Percentiles rank a stretch among this genome's conserved stretches.
Evolutionary conservation across 1,140 invertebrate genomes (phyloP).

Genomic region (Drosophila erecta): DNA sequence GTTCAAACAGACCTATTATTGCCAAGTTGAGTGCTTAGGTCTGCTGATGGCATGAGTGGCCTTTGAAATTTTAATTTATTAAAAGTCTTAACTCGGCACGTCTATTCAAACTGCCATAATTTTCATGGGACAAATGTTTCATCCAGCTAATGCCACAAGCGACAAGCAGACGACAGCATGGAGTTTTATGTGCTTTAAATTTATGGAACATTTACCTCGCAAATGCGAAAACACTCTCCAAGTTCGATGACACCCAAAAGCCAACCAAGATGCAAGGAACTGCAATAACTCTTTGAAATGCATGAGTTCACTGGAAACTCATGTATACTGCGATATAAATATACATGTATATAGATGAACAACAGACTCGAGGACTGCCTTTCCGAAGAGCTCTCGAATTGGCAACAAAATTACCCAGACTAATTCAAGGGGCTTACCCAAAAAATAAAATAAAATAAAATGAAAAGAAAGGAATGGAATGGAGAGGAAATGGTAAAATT

Average conservation of each 20-base stretch:
- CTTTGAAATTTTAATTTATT: constrained; percentile 26
- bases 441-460: constrained; percentile 20
- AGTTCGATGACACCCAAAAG: constrained; percentile 60
- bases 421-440: constrained; percentile 41
- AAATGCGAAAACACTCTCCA: constrained; percentile 22
- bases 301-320: constrained; percentile 19
- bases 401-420: constrained; percentile 73
- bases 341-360: constrained; percentile 15
- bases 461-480: constrained; percentile 37
- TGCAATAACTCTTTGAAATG: constrained; percentile 65
- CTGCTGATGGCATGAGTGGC: background rate
- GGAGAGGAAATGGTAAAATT: constrained; percentile 51
- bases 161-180: constrained; percentile 21
- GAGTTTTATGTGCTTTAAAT: constrained; percentile 39
- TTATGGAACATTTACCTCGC: constrained; percentile 10
- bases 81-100: background rate
- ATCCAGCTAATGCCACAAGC: constrained; percentile 21
- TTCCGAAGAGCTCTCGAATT: constrained; percentile 60
- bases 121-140: constrained; percentile 19
- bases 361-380: constrained; percentile 18
- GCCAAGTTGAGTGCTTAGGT: background rate
- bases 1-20: background rate
- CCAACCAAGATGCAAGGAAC: constrained; percentile 32
- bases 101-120: constrained; percentile 25
- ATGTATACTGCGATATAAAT: constrained; percentile 7